phyloP scores from a whole-genome alignment of 2,797 vertebrate species.

The Xenopus petersii region DNA sequence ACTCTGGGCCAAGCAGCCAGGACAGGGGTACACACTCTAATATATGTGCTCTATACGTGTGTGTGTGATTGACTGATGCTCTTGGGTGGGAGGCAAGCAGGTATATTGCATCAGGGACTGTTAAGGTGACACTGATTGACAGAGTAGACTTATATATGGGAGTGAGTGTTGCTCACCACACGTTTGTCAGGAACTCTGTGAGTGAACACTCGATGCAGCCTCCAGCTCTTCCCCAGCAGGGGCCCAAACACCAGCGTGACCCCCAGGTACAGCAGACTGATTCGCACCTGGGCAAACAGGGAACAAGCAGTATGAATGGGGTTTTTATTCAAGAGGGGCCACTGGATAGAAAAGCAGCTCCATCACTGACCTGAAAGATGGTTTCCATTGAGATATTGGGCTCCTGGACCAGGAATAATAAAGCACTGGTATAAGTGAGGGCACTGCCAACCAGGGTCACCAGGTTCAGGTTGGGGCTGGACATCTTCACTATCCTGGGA shows the following conservation, averaged over 20 bases:
- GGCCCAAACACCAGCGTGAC: conserved; percentile 89
- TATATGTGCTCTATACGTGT: no score
- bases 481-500: conserved; percentile 96
- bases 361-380: conserved; percentile 77
- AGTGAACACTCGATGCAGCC: conserved; percentile 93
- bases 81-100: no score
- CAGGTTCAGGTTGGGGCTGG: conserved; percentile 93
- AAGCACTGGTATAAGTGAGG: conserved; percentile 85
- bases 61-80: no score
- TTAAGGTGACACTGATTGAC: no score
- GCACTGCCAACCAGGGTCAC: conserved; percentile 87
- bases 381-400: conserved; percentile 64
- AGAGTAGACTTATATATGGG: no score
- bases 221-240: conserved; percentile 92
- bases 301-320: not conserved
- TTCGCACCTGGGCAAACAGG: conserved; percentile 67
- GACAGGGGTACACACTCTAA: no score
- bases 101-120: no score
- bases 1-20: no score
- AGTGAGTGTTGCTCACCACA: conserved; percentile 75
- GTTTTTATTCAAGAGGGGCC: not conserved
- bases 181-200: conserved; percentile 89
- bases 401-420: conserved; percentile 83
- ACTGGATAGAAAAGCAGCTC: not conserved
- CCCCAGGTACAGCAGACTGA: conserved; percentile 86